Base-by-base conservation (phyloP, 2,113 vertebrate species). In the Ranitomeya imitator region DNA sequence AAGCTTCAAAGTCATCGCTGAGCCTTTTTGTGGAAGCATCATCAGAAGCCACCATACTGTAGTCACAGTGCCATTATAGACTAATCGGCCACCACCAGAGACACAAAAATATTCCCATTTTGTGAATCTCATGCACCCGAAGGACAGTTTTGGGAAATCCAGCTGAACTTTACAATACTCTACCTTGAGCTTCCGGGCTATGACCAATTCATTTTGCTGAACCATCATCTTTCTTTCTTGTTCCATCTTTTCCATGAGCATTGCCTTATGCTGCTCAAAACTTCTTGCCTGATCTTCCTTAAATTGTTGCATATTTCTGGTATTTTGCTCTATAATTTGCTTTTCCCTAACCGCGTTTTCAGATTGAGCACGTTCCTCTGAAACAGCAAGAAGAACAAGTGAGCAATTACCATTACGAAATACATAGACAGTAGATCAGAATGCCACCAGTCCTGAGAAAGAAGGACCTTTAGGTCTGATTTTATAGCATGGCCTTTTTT, bases 181-280 rank as follows among this genome's bases (percentile, higher is more conserved):
- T 89, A 90, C 90, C 90, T 83, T 71, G 14, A 89, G n/a, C 60
- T 73, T 90, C 21, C 76, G 73, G 7, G 5, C 13, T 31, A 89
- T n/a, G 4, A 61, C 11, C 21, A 0, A 0, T 54, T 87, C 51
- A 9, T 87, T 26, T 23, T 85, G 59, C 6, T 12, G 16, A 5
- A 31, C 15, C 6, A 89, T 9, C 6, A 2, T 21, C 16, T 7
- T 11, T 2, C 14, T 23, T 0, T 91, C 89, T 12, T 45, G 4
- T 73, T 90, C 85, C 85, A 87, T 71, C 21, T 79, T 90, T 12
- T 55, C 54, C 26, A 6, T 9, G 18, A 91, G 60, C 63, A 90
- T 85, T 13, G 3, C 6, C 19, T 51, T 15, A 18, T 90, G 84
- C 37, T 78, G 59, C 77, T 71, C 7, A 14, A 51, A 65, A 4